phyloP scores from a whole-genome alignment of 2,113 vertebrate species.

The Antigone vipio region DNA sequence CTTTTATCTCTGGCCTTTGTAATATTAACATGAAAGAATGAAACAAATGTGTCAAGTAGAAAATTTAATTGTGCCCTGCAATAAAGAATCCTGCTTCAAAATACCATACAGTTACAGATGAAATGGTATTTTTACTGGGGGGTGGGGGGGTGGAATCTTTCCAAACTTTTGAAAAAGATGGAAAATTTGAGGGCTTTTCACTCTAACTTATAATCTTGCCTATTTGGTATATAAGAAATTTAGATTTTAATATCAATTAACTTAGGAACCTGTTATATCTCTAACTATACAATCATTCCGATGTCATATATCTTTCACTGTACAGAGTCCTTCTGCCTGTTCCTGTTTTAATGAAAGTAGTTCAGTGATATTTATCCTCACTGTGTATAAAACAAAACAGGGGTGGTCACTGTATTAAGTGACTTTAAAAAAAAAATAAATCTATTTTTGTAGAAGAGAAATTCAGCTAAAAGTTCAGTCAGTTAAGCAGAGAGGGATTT shows the following conservation, averaged over 20 bases:
- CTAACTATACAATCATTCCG: neutral
- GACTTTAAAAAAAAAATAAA: neutral
- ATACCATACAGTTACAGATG: neutral
- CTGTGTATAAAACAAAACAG: neutral
- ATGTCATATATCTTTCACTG: neutral
- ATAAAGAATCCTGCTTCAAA: neutral
- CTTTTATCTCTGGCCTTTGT: neutral
- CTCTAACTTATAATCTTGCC: neutral
- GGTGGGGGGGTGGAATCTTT: neutral
- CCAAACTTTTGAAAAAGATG: neutral
- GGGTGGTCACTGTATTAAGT: neutral
- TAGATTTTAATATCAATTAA: neutral
- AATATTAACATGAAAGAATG: neutral
- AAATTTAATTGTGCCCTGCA: neutral
- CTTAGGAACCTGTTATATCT: neutral
- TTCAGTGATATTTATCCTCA: neutral
- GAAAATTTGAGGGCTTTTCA: neutral
- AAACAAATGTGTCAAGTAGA: neutral
- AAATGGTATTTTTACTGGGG: neutral
- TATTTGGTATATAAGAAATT: neutral
- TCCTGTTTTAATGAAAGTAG: neutral
- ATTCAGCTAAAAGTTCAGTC: neutral
- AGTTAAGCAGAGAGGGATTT: neutral
- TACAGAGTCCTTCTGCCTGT: neutral
- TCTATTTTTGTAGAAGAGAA: neutral